Evolutionary conservation across 1,140 invertebrate species (phyloP), one percentile per base, ranked within the genome.

Genomic region (Vanessa tameamea): DNA sequence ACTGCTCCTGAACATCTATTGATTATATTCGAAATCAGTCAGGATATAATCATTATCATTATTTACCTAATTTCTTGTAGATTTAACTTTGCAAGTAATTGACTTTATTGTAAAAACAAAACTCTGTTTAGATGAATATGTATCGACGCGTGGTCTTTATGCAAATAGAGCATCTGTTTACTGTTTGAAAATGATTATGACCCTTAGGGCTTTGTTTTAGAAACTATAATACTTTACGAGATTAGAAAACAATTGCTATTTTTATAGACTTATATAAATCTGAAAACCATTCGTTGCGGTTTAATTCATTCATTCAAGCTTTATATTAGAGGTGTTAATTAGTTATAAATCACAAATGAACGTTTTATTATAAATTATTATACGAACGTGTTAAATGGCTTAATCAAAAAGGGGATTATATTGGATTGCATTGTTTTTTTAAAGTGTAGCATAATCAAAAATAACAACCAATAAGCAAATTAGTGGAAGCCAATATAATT

Each of bases 111-210:
- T 55, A 16, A 55, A 12, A 16, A 31, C 26, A 59, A 31, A 26
- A 59, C 11, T 11, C 57, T 4, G 26, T 1, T 59, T 14, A 26
- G 31, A 59, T 31, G 57, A 37, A 26, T 14, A 26, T 31, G 23
- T 59, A 59, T 59, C 31, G 26, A 14, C 26, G 13, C 57, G 57
- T 37, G 57, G 14, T 59, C 57, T 55, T 55, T 59, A 20, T 37
- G 31, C 57, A 59, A 59, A 37, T 37, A 59, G 57, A 59, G 57
- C 26, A 15, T 23, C 13, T 37, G 16, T 3, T 3, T 31, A 31
- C 8, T 59, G 31, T 59, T 59, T 6, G n/a, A n/a, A 31, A 37
- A 59, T 23, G 13, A 59, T 20, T 59, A 59, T 59, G 31, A 26
- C 23, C 26, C 8, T 59, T 59, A 59, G 2, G 11, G 3, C 12